A percentile compares a stretch with the other conserved stretches of the same genome.
Conservation (phyloP, 2,797 vertebrate species). For the Nothura maculosa region DNA sequence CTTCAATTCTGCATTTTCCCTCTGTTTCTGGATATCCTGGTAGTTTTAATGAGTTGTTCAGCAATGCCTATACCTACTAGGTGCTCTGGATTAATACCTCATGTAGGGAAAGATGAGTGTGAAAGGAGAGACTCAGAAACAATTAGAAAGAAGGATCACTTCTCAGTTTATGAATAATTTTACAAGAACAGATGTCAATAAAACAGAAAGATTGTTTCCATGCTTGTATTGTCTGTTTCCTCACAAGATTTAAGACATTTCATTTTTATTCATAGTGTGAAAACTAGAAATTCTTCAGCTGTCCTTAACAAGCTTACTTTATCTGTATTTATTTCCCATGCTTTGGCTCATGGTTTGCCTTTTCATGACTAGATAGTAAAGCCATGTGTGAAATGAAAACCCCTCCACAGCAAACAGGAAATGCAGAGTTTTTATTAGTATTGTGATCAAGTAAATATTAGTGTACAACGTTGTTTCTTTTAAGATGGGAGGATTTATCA, state of each 20-base stretch:
- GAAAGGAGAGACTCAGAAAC: not conserved
- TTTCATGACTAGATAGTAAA: constrained; percentile 24
- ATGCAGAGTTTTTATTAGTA: not conserved
- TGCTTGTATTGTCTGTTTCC: not conserved
- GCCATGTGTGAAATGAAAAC: constrained; percentile 3
- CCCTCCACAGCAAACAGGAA: not conserved
- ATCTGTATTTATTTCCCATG: not conserved
- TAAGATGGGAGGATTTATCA: not conserved
- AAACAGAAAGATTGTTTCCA: not conserved
- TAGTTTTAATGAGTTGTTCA: not conserved
- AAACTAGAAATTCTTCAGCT: not conserved
- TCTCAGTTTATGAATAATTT: not conserved
- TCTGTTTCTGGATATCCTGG: not conserved
- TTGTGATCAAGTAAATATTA: constrained; percentile 10
- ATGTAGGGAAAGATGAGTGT: not conserved
- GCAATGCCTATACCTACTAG: not conserved
- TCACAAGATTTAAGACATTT: not conserved
- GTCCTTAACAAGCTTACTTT: constrained; percentile 5
- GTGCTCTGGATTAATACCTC: not conserved
- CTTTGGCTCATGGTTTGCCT: not conserved
- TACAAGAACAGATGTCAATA: not conserved
- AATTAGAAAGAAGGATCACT: not conserved
- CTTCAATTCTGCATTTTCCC: not conserved
- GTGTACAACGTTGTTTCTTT: not conserved
- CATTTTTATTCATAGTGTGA: not conserved